Conservation (phyloP, 2,888 invertebrate species). For the Anarsia innoxiella region DNA sequence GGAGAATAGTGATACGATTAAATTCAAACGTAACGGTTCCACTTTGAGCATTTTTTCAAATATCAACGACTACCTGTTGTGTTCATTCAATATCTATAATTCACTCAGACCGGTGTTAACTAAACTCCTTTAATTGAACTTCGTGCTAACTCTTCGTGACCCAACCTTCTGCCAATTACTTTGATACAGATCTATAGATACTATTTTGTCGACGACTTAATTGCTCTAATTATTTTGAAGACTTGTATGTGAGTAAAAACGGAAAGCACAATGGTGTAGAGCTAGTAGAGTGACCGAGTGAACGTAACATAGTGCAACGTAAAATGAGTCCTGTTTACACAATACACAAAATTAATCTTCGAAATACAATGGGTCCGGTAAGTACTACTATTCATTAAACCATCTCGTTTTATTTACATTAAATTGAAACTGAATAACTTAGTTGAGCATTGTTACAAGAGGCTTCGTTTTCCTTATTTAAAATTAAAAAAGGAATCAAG, state of each 20-base stretch:
- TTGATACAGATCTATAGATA: constrained; percentile 59
- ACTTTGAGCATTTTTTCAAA: neutral
- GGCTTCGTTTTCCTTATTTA: no score
- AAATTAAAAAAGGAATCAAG: no score
- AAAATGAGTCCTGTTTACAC: constrained; percentile 54
- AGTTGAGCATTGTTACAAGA: no score
- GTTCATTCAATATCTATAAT: no score
- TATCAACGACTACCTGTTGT: neutral
- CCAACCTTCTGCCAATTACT: constrained; percentile 54
- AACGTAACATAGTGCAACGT: constrained; percentile 1
- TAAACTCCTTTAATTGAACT: constrained; percentile 58
- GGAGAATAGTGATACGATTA: constrained; percentile 1
- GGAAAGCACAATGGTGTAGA: no score
- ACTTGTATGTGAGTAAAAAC: constrained; percentile 35
- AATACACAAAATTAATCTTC: constrained; percentile 43
- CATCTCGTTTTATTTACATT: neutral
- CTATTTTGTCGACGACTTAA: constrained; percentile 46
- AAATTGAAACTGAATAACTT: no score
- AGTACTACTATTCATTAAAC: constrained; percentile 24
- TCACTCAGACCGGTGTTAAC: constrained; percentile 27
- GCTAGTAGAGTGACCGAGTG: no score
- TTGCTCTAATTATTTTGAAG: constrained; percentile 52
- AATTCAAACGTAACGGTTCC: neutral
- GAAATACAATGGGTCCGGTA: constrained; percentile 44
- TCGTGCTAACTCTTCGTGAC: constrained; percentile 52